Evolutionary conservation across 2,113 vertebrate genomes (phyloP).

Genomic region (Rallus limicola): DNA sequence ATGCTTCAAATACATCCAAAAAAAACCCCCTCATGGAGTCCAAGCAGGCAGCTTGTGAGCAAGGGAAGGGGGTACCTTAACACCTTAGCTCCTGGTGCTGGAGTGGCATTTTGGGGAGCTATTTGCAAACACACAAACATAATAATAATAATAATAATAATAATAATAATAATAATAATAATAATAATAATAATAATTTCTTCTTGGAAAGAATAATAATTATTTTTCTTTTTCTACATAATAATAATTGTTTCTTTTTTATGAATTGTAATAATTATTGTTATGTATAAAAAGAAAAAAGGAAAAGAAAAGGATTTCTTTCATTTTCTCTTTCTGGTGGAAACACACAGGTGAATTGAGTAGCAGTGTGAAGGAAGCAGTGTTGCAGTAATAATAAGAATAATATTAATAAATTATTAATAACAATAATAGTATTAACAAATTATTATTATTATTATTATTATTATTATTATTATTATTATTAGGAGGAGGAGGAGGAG

Average conservation of each 20-base stretch:
- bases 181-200: too few species aligned
- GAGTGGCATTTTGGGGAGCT: neutral
- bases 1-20: neutral
- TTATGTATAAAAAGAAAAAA: neutral
- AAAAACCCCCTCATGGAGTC: neutral
- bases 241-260: too few species aligned
- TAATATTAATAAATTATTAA: too few species aligned
- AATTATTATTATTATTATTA: too few species aligned
- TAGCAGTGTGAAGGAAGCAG: neutral
- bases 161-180: too few species aligned
- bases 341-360: neutral
- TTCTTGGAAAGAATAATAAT: too few species aligned
- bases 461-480: accelerated
- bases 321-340: neutral
- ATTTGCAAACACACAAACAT: neutral
- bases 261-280: too few species aligned
- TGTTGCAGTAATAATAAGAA: neutral
- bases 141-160: too few species aligned
- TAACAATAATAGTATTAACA: too few species aligned
- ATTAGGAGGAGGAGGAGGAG: too few species aligned
- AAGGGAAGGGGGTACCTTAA: neutral
- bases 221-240: too few species aligned
- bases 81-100: neutral
- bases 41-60: neutral
- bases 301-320: neutral